Evolutionary conservation across 2,113 vertebrate genomes (phyloP), one percentile per base, ranked within the genome.

Genomic region (Gallinago undulata): DNA sequence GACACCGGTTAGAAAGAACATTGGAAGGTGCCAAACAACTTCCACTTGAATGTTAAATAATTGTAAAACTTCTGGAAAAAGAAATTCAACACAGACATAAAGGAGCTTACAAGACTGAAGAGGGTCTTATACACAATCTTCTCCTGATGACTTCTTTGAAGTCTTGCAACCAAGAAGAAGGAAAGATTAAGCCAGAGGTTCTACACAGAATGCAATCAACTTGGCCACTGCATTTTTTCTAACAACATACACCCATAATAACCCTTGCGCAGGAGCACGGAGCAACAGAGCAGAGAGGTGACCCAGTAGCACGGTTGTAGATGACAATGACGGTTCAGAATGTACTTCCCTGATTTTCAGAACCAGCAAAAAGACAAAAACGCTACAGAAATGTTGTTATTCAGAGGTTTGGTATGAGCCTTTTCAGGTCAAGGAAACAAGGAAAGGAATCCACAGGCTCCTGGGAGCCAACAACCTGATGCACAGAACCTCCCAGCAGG

Each of bases 161-260:
- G 51, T 3, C 47, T 48, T 48, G 53, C 7, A 43, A 41, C 31
- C 25, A 83, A 13, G 43, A 72, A 45, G 48, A 27, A 72, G n/a
- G 35, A 39, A 45, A 43, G 50, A n/a, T 28, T 11, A 55, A 37
- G 51, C 7, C 72, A 66, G 47, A 67, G 73, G 41, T 4, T 13
- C 27, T 60, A 33, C 27, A 39, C n/a, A 74, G 69, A n/a, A 14
- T 2, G 13, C 19, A 41, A 9, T 4, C 56, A 12, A 8, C 27
- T 79, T 0, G 0, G 3, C 5, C 55, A 1, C 0, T 31, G 43
- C 19, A 11, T 8, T 53, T 64, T 64, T 14, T 7, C 17, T 21
- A 33, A 15, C 48, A 13, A 2, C 35, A 13, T 2, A 10, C 2
- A 0, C 3, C 7, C 87, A 35, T 30, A 35, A 19, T 5, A 16